Conservation (phyloP, 2,888 invertebrate genomes). For the Antheraea assamensis region DNA sequence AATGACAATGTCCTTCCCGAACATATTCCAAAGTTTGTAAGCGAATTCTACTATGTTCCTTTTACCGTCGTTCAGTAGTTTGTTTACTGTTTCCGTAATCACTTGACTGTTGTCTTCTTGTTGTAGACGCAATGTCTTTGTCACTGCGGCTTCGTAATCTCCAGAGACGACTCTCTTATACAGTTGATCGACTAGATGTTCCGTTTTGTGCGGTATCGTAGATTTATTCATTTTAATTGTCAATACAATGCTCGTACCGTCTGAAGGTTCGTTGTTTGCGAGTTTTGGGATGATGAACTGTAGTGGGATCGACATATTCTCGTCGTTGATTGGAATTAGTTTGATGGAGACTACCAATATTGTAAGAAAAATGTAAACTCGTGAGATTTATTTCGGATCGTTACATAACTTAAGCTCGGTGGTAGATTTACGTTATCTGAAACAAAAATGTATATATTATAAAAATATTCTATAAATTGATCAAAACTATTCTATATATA, state of each 20-base stretch:
- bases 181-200: neutral
- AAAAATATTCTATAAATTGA: no score
- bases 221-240: neutral
- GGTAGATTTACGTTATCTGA: no score
- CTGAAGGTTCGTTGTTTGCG: neutral
- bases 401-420: no score
- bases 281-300: neutral
- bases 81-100: neutral
- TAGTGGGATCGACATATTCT: neutral
- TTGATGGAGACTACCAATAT: no score
- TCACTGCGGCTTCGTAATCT: slow-evolving; percentile 10
- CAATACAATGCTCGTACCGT: neutral
- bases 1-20: slow-evolving; percentile 11
- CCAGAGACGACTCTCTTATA: slow-evolving; percentile 15
- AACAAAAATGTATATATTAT: no score
- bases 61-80: neutral
- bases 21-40: slow-evolving; percentile 13
- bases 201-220: neutral
- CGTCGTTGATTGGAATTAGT: neutral
- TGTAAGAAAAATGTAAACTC: no score
- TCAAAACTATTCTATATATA: no score
- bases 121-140: neutral
- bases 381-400: no score
- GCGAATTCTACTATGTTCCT: slow-evolving; percentile 13
- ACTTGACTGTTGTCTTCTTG: neutral